These are phyloP conservation scores for Anastrepha ludens DNA, from an alignment of 1,140 invertebrate genomes.

Conservation along the genomic window DNA sequence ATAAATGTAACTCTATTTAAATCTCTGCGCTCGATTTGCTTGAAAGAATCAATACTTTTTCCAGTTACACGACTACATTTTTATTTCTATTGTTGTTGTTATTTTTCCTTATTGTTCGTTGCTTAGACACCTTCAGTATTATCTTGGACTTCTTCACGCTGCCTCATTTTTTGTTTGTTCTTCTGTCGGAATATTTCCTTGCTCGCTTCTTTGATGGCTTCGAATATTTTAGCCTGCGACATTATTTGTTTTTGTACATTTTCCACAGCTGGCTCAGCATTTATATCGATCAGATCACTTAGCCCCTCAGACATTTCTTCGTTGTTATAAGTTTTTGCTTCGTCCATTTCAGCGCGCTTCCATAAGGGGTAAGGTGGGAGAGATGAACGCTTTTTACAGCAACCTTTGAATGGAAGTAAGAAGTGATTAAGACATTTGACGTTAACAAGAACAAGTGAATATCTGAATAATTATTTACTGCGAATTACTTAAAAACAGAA, in stretches of 20 bases:
- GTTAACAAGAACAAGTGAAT: too few relatives aligned
- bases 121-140: neutral
- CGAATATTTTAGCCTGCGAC: constrained; percentile 85
- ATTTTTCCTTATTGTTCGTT: neutral
- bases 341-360: constrained; percentile 65
- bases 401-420: constrained; percentile 75
- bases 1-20: neutral
- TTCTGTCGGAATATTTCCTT: constrained; percentile 79
- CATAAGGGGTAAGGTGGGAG: constrained; percentile 73
- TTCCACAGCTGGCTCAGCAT: constrained; percentile 81
- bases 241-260: constrained; percentile 84
- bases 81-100: neutral
- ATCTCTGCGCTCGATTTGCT: neutral
- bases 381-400: constrained; percentile 79
- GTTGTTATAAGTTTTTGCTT: constrained; percentile 64
- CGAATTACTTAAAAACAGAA: too few relatives aligned
- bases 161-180: constrained; percentile 65
- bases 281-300: constrained; percentile 79
- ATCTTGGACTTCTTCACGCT: neutral
- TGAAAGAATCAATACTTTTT: constrained; percentile 26
- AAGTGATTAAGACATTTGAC: neutral
- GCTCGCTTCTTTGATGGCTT: constrained; percentile 84
- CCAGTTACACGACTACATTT: neutral
- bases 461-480: too few relatives aligned
- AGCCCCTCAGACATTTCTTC: constrained; percentile 77